Evolutionary conservation across 2,113 vertebrate genomes (phyloP).

Genomic region (Dipodomys ordii): DNA sequence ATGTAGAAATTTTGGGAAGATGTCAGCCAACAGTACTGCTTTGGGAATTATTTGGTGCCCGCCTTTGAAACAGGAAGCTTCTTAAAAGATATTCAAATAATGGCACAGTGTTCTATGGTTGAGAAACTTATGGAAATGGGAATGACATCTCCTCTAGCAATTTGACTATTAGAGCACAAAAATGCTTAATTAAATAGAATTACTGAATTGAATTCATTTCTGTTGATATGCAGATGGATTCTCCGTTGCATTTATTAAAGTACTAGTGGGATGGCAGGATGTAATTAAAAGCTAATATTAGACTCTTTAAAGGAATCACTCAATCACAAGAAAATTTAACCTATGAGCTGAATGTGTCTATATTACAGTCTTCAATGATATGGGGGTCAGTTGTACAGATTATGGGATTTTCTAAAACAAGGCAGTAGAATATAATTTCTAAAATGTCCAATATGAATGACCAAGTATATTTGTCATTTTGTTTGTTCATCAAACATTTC

Average conservation of each 20-base stretch:
- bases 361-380: not conserved
- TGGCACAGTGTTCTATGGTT: constrained; percentile 68
- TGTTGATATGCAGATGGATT: constrained; percentile 68
- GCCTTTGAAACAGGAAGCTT: constrained; percentile 64
- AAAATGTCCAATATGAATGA: not conserved
- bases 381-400: not conserved
- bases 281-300: constrained; percentile 83
- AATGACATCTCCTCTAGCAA: constrained; percentile 75
- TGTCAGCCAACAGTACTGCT: not conserved
- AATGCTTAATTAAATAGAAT: constrained; percentile 84
- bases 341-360: not conserved
- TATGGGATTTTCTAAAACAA: constrained; percentile 47
- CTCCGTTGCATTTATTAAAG: constrained; percentile 76
- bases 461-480: not conserved
- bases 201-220: constrained; percentile 78
- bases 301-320: constrained; percentile 70
- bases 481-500: constrained; percentile 25
- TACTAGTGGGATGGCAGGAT: constrained; percentile 67
- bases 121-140: constrained; percentile 79
- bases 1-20: not conserved
- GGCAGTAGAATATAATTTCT: not conserved
- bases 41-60: not conserved
- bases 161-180: constrained; percentile 83
- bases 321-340: constrained; percentile 66
- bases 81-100: constrained; percentile 72